Conservation (phyloP, 2,113 vertebrate species). For the Egretta garzetta region DNA sequence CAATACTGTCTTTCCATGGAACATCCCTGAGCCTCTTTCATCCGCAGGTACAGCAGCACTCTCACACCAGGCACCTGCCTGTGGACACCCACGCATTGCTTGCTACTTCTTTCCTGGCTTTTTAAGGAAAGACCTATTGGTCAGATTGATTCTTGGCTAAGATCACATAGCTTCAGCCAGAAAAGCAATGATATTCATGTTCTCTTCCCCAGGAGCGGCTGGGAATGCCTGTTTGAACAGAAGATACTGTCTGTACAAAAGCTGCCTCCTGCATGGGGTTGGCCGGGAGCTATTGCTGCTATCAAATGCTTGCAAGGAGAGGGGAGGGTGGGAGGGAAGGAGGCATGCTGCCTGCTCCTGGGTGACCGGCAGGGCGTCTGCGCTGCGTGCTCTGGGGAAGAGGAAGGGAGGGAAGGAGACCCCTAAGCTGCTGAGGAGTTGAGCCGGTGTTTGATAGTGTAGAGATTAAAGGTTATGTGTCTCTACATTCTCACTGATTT, state of each 20-base stretch:
- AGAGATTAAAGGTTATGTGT: neutral
- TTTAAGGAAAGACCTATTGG: neutral
- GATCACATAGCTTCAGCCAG: conserved; percentile 7
- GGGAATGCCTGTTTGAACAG: conserved; percentile 39
- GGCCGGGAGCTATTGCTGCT: neutral
- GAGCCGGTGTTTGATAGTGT: neutral
- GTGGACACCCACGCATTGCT: neutral
- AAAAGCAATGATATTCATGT: neutral
- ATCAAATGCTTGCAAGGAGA: neutral
- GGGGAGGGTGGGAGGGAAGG: neutral
- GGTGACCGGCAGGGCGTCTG: neutral
- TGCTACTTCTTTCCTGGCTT: neutral
- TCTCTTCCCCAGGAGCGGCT: conserved; percentile 27
- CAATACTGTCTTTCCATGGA: neutral
- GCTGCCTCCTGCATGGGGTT: neutral
- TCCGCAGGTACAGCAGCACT: fast-evolving
- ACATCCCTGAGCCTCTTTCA: neutral
- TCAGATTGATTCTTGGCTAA: conserved; percentile 2
- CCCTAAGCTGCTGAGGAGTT: neutral
- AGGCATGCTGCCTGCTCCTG: neutral
- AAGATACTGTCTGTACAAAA: conserved; percentile 12
- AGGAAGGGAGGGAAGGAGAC: neutral
- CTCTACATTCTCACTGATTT: neutral
- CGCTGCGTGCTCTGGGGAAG: neutral
- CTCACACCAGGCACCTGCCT: neutral